phyloP scores from a whole-genome alignment of 2,797 vertebrate species.

The Chloroceryle amazona region DNA sequence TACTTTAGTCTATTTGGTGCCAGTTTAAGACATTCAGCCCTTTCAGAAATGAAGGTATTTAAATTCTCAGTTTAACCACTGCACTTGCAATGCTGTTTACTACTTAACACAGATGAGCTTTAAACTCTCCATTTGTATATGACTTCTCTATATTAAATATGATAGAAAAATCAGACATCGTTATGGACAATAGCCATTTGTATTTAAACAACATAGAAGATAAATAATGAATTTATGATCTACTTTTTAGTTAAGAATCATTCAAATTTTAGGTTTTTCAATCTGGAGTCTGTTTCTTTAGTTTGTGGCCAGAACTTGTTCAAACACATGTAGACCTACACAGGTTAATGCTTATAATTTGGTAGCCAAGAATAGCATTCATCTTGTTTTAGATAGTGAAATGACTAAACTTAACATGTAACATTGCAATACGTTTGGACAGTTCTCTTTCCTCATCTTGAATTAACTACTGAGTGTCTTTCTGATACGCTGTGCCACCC shows the following conservation, averaged over 20 bases:
- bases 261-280: not conserved
- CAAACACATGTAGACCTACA: not conserved
- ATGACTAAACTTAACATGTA: not conserved
- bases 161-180: not conserved
- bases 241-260: not conserved
- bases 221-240: not conserved
- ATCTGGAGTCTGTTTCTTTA: not conserved
- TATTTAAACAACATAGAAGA: not conserved
- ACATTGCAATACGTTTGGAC: not conserved
- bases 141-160: not conserved
- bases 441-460: not conserved
- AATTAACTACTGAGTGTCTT: not conserved
- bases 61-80: not conserved
- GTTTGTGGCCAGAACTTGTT: not conserved
- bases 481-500: not conserved
- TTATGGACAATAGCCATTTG: not conserved
- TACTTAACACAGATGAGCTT: not conserved
- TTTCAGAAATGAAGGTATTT: not conserved
- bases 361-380: not conserved
- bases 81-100: fast-evolving
- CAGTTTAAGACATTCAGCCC: not conserved
- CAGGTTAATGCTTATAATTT: not conserved
- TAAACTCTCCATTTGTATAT: not conserved
- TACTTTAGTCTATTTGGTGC: not conserved
- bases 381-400: not conserved